phyloP scores from a whole-genome alignment of 2,113 vertebrate species.

The Smithornis capensis region DNA sequence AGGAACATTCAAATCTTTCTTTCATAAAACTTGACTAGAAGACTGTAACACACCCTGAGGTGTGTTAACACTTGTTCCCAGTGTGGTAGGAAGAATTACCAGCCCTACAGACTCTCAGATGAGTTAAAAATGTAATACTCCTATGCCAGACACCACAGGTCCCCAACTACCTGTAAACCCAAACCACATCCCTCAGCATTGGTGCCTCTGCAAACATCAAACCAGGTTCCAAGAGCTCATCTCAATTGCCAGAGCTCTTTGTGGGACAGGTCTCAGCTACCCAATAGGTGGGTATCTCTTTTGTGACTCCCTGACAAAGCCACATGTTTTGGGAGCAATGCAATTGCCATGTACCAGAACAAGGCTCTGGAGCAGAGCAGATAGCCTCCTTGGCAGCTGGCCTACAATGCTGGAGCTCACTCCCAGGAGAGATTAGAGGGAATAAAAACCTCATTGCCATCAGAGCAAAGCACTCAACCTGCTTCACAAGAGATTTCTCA shows the following conservation, averaged over 20 bases:
- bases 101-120: not conserved
- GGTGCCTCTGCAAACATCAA: not conserved
- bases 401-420: not conserved
- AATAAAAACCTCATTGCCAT: conserved; percentile 5
- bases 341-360: not conserved
- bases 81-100: not conserved
- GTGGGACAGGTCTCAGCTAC: not conserved
- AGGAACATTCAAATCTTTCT: not conserved
- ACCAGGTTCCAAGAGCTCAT: not conserved
- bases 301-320: not conserved
- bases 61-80: not conserved
- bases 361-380: conserved; percentile 40
- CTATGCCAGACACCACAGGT: not conserved
- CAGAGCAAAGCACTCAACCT: conserved; percentile 13
- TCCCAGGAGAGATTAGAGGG: conserved; percentile 26
- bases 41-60: not conserved
- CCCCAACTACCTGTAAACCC: not conserved
- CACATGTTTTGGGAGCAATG: not conserved
- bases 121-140: not conserved
- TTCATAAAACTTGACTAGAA: not conserved
- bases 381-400: conserved; percentile 45
- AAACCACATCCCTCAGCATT: not conserved
- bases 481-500: conserved; percentile 35
- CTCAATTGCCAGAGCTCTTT: not conserved
- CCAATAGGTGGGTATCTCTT: not conserved